Base-by-base conservation (phyloP, 1,140 invertebrate species). In the Melanaphis sacchari region DNA sequence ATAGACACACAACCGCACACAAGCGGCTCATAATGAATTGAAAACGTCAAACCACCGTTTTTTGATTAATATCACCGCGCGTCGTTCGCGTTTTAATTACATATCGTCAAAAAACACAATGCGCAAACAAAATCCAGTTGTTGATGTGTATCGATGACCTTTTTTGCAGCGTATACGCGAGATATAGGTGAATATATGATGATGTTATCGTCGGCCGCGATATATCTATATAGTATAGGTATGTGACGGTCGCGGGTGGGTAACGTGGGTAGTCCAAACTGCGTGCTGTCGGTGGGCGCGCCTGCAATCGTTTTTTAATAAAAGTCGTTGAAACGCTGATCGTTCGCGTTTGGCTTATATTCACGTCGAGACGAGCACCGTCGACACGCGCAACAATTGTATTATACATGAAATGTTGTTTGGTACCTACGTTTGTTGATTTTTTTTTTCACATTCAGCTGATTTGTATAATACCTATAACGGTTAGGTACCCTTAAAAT, bases 51-150 rank as follows among this genome's bases (percentile, higher is more conserved):
- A 91, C 90, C 22, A n/a, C 90, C n/a, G 66, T 91, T 91, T 91
- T 91, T 91, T 91, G 90, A 91, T 91, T 91, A 91, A 91, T 91
- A 91, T 76, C 59, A 31, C 81, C 81, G 82, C 38, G 38, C 82
- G 40, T 9, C 90, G 52, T 31, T 11, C 59, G 40, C 11, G 66
- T 91, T 91, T 91, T 82, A 91, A 91, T 76, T 76, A 46, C 40
- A 46, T 91, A 76, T 91, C 90, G 90, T 91, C 90, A 66, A 91
- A 91, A 91, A 91, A 91, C 54, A 91, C 90, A 91, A 91, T 49
- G 22, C 59, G n/a, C 59, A 76, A 76, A 91, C 54, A 91, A 91
- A 91, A 91, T 81, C 31, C 59, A 31, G 46, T 91, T 82, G 66
- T 91, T 24, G 36, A 36, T 24, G 90, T 66, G n/a, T 66, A 91